Evolutionary conservation across 2,113 vertebrate species (phyloP), one percentile per base, ranked within the genome.

Genomic region (Castor canadensis): DNA sequence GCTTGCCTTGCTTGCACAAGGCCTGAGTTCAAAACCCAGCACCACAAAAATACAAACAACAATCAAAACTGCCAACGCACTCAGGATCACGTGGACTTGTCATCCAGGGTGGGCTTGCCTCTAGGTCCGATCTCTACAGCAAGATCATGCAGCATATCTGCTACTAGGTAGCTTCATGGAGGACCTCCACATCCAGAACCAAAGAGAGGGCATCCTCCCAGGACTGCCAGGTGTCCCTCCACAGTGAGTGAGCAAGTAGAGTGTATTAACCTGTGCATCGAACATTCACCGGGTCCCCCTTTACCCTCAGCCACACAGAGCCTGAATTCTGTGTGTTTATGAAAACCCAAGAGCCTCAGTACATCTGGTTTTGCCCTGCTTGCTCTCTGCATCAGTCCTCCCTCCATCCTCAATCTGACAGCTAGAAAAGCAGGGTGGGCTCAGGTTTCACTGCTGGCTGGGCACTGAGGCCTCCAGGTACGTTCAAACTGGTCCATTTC

Each of bases 401-500:
- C 35, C 28, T 35, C 24, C 26, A 35, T 43, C 3, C 62, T 58
- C 93, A 7, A 13, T 79, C 92, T 56, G 17, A 45, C 87, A 83
- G 73, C 88, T 1, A 20, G 52, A 24, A 38, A 67, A 81, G 88
- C 45, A 3, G 67, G 32, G 47, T 0, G 1, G 92, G 88, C 90
- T 98, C 97, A 22, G 45, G 92, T 97, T 98, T 96, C 97, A 64
- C 0, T 3, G 32, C 13, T 19, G 7, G 28, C 11, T 28, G 6
- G 22, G 87, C 88, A 20, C 40, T 0, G 56, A 89, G 73, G 89
- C 89, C 97, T 95, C 88, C 95, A 96, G 97, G 96, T 97, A 95
- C 89, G 91, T 97, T 97, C 93, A 92, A 93, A 30, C 86, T 6
- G 32, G 95, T 92, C 96, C 88, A 83, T 92, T 94, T 96, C 93